A percentile compares a stretch with the other conserved stretches of the same genome.
Evolutionary conservation across 1,140 invertebrate species (phyloP).

Genomic region (Anastrepha ludens): DNA sequence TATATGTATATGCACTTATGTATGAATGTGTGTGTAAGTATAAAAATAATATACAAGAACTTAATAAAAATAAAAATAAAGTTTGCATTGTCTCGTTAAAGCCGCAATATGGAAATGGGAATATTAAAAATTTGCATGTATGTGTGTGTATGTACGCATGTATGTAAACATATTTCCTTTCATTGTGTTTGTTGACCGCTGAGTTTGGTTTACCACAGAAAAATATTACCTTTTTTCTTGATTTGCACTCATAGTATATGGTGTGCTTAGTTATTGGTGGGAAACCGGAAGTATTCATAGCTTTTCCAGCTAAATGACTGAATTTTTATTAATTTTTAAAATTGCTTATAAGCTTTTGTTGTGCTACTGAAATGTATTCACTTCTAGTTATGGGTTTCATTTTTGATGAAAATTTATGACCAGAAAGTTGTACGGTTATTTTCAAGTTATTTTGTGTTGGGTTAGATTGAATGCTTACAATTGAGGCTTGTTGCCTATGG

Average conservation of each 20-base stretch:
- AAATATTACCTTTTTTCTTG: background rate
- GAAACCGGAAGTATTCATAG: slow-evolving; percentile 12
- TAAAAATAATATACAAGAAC: too few species aligned
- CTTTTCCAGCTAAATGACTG: slow-evolving; percentile 15
- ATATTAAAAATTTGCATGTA: background rate
- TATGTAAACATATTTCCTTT: slow-evolving; percentile 11
- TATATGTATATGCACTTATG: too few species aligned
- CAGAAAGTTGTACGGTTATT: too few species aligned
- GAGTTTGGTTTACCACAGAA: slow-evolving; percentile 34
- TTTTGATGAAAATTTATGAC: background rate
- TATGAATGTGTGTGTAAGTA: too few species aligned
- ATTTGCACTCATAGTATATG: background rate
- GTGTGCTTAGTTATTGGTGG: too few species aligned
- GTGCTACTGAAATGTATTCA: background rate
- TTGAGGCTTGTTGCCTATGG: too few species aligned
- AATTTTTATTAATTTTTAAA: slow-evolving; percentile 38
- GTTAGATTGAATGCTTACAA: too few species aligned
- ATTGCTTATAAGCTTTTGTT: slow-evolving; percentile 24
- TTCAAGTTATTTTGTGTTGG: too few species aligned
- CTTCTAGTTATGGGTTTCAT: background rate
- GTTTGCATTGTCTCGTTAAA: slow-evolving; percentile 59
- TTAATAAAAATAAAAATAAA: background rate
- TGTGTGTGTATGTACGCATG: background rate
- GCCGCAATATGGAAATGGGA: background rate
- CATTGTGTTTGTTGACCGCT: slow-evolving; percentile 56